Evolutionary conservation across 2,113 vertebrate species (phyloP).

Genomic region (Scartelaos histophorus): DNA sequence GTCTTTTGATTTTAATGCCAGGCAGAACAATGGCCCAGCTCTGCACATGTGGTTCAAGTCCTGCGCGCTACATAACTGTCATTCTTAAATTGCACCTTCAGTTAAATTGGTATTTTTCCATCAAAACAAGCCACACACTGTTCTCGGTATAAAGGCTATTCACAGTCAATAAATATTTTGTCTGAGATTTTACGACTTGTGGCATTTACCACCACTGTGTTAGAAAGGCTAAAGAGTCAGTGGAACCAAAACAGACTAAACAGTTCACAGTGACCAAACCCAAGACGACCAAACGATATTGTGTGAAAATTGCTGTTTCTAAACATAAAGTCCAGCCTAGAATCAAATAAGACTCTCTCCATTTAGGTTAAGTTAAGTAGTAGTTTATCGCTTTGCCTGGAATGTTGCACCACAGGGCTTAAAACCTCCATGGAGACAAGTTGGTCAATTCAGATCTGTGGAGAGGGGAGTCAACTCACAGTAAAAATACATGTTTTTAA

Average conservation of each 20-base stretch:
- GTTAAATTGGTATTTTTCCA: constrained; percentile 6
- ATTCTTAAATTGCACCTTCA: constrained; percentile 4
- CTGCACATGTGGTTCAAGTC: constrained; percentile 4
- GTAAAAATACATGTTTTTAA: too few relatives aligned
- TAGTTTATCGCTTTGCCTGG: too few relatives aligned
- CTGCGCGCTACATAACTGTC: neutral
- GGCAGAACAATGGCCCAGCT: constrained; percentile 1
- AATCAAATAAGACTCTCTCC: neutral
- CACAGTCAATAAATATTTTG: constrained; percentile 13
- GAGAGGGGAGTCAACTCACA: too few relatives aligned
- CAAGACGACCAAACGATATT: neutral
- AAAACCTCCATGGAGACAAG: too few relatives aligned
- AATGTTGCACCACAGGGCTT: too few relatives aligned
- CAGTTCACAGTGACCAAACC: neutral
- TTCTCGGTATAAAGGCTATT: constrained; percentile 4
- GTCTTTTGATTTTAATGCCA: neutral
- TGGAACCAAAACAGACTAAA: constrained; percentile 14
- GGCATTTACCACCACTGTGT: constrained; percentile 9
- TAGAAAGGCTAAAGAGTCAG: constrained; percentile 2
- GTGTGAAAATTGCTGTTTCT: neutral
- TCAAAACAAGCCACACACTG: neutral
- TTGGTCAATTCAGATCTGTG: too few relatives aligned
- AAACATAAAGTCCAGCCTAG: neutral
- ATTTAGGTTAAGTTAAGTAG: too few relatives aligned
- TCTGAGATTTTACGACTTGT: constrained; percentile 1